A percentile compares a stretch with the other conserved stretches of the same genome.
phyloP scores from a whole-genome alignment of 2,888 invertebrate species.

The Pollenia griseotomentosa region DNA sequence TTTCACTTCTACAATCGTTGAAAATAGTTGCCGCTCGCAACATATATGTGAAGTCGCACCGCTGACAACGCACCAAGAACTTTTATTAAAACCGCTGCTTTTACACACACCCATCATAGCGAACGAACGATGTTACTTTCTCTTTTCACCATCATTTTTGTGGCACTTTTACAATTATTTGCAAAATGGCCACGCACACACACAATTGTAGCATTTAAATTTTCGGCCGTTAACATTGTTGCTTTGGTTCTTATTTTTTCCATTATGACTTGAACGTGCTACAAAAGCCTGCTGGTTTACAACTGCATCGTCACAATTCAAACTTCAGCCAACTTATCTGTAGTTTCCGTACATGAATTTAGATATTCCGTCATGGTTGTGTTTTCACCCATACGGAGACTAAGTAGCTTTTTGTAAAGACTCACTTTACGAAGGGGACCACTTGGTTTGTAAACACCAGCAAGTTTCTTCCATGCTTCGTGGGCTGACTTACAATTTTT shows the following conservation, averaged over 20 bases:
- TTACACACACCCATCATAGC: no score
- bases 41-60: no score
- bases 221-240: no score
- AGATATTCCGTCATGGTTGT: conserved; percentile 32
- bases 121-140: no score
- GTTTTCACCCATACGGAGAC: no score
- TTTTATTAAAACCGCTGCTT: no score
- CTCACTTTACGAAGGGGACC: no score
- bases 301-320: conserved; percentile 7
- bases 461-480: no score
- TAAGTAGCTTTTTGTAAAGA: no score
- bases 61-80: conserved; percentile 31
- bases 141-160: not conserved
- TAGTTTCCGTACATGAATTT: conserved; percentile 27
- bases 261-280: not conserved
- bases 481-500: no score
- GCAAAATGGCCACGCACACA: not conserved
- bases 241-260: not conserved
- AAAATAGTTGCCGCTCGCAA: conserved; percentile 35
- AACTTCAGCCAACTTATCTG: conserved; percentile 47
- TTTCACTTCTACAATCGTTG: conserved; percentile 21
- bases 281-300: conserved; percentile 27
- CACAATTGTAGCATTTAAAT: not conserved
- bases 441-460: no score
- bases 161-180: not conserved